phyloP scores from a whole-genome alignment of 2,113 vertebrate genomes.

The Empidonax traillii region DNA sequence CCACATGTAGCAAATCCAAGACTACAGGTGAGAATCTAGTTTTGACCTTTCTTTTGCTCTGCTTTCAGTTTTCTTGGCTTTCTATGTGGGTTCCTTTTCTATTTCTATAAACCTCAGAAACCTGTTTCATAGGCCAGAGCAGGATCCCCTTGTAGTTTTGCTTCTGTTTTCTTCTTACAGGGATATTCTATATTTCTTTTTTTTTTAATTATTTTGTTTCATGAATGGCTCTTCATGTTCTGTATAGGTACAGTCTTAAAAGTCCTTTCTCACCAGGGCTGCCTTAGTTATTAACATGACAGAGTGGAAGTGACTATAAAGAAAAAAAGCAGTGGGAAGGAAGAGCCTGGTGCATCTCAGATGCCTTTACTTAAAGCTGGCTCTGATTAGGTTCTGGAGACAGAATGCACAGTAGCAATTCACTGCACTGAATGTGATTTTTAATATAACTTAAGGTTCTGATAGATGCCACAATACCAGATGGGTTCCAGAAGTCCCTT shows the following conservation, averaged over 20 bases:
- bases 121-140: not conserved
- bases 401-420: not conserved
- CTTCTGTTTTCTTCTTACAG: not conserved
- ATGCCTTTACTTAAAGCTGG: not conserved
- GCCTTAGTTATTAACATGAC: not conserved
- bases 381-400: not conserved
- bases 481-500: not conserved
- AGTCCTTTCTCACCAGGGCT: not conserved
- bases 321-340: not conserved
- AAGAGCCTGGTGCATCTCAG: not conserved
- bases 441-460: not conserved
- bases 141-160: not conserved
- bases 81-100: not conserved
- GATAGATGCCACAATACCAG: too few relatives aligned
- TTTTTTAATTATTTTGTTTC: not conserved
- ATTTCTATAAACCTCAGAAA: not conserved
- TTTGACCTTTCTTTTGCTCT: not conserved
- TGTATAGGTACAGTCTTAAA: not conserved
- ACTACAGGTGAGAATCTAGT: constrained; percentile 79
- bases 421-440: not conserved
- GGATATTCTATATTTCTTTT: not conserved
- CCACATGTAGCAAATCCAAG: constrained; percentile 95
- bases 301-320: not conserved
- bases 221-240: not conserved
- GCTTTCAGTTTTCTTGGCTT: not conserved